Percentiles rank a stretch among this genome's conserved stretches.
phyloP scores from a whole-genome alignment of 2,888 invertebrate genomes.

The Mystacides longicornis region DNA sequence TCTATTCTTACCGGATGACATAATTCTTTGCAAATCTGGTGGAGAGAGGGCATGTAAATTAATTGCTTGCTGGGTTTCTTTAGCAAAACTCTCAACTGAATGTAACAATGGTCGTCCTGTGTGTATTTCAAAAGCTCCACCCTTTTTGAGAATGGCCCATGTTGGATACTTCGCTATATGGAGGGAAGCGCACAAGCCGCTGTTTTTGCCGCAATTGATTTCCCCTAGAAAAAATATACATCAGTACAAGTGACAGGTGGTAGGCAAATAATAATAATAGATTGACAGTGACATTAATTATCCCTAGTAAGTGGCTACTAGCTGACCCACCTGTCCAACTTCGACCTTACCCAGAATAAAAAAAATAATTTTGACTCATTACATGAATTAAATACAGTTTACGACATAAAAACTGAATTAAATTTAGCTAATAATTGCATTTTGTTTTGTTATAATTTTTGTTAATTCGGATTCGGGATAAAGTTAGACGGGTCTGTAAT shows the following conservation, averaged over 20 bases:
- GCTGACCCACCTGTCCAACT: no score
- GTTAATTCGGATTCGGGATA: no score
- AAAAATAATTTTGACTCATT: no score
- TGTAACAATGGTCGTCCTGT: slow-evolving; percentile 55
- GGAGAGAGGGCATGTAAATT: slow-evolving; percentile 56
- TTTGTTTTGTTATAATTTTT: no score
- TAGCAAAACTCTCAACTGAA: slow-evolving; percentile 56
- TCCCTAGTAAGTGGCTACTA: no score
- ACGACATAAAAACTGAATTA: no score
- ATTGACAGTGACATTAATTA: no score
- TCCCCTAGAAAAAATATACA: slow-evolving; percentile 42
- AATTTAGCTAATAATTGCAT: no score
- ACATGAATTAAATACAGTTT: no score
- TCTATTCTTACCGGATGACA: slow-evolving; percentile 39
- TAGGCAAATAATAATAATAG: not conserved
- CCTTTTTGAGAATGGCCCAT: slow-evolving; percentile 66
- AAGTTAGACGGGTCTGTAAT: no score
- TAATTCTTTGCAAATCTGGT: slow-evolving; percentile 51
- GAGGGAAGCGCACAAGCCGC: slow-evolving; percentile 50
- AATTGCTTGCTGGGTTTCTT: slow-evolving; percentile 49
- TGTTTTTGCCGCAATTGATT: slow-evolving; percentile 53
- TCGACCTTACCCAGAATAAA: no score
- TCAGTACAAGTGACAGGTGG: not conserved
- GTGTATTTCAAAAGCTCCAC: slow-evolving; percentile 68
- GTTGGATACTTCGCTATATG: slow-evolving; percentile 55